phyloP scores from a whole-genome alignment of 1,140 invertebrate genomes.

The Zaprionus ghesquierei region DNA sequence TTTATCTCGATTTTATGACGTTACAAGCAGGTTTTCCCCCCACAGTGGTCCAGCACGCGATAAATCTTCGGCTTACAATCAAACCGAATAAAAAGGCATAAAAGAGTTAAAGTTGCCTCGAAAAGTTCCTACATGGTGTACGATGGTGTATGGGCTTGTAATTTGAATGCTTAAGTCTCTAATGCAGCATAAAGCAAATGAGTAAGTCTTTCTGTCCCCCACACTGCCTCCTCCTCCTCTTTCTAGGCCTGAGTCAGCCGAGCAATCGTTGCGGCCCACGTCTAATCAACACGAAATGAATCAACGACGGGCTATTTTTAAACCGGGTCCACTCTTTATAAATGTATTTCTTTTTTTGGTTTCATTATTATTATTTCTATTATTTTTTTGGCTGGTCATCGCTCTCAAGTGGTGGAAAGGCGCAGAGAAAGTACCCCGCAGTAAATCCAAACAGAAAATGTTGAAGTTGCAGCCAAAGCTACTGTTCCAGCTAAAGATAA shows the following conservation, averaged over 20 bases:
- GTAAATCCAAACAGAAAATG: constrained; percentile 8
- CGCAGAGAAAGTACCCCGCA: constrained; percentile 64
- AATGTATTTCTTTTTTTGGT: constrained; percentile 24
- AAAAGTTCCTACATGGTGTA: constrained; percentile 26
- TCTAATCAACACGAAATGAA: constrained; percentile 52
- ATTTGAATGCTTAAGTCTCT: constrained; percentile 66
- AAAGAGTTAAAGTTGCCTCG: constrained; percentile 31
- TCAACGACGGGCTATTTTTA: constrained; percentile 54
- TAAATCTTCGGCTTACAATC: constrained; percentile 72
- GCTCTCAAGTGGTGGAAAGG: constrained; percentile 68
- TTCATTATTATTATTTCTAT: constrained; percentile 20
- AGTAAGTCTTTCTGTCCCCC: constrained; percentile 19
- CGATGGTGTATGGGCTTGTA: constrained; percentile 13
- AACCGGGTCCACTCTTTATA: constrained; percentile 29
- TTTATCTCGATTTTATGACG: constrained; percentile 81
- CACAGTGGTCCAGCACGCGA: constrained; percentile 47
- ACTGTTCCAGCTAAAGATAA: constrained; percentile 29
- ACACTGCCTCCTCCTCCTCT: background rate
- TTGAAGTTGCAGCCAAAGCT: constrained; percentile 9
- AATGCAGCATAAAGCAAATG: constrained; percentile 46
- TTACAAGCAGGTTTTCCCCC: constrained; percentile 70
- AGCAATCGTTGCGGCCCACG: constrained; percentile 35
- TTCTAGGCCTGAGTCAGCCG: constrained; percentile 9
- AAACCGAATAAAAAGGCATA: constrained; percentile 54
- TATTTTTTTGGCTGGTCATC: constrained; percentile 59